Conservation (phyloP, 2,888 invertebrate species). For the Matsumyia berberina region DNA sequence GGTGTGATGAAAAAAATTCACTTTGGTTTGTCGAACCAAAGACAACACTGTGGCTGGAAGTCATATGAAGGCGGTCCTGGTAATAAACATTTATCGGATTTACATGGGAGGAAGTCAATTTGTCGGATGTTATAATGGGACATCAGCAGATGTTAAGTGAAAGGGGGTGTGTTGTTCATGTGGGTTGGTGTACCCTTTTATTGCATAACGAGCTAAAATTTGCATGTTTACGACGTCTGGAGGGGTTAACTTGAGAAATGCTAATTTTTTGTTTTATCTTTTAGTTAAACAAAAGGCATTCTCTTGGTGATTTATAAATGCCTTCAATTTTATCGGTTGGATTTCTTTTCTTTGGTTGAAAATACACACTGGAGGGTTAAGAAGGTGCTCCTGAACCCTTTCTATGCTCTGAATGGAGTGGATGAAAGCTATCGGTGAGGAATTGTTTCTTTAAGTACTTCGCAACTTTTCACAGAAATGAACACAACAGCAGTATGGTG, state of each 20-base stretch:
- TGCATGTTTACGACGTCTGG: slow-evolving; percentile 25
- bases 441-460: too few relatives aligned
- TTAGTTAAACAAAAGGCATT: not conserved
- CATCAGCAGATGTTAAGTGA: slow-evolving; percentile 23
- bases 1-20: slow-evolving; percentile 23
- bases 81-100: slow-evolving; percentile 22
- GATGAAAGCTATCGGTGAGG: too few relatives aligned
- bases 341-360: not conserved
- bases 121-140: slow-evolving; percentile 35
- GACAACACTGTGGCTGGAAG: not conserved
- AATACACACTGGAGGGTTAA: not conserved
- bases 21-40: not conserved
- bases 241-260: slow-evolving; percentile 8
- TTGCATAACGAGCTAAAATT: slow-evolving; percentile 10
- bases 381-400: too few relatives aligned
- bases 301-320: not conserved
- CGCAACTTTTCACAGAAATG: too few relatives aligned
- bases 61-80: not conserved
- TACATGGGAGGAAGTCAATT: slow-evolving; percentile 34
- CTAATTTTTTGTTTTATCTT: slow-evolving; percentile 8
- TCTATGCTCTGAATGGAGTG: too few relatives aligned
- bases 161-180: not conserved
- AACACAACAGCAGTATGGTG: too few relatives aligned
- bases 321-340: slow-evolving; percentile 9
- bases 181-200: not conserved